Percentiles rank a stretch among this genome's conserved stretches.
phyloP scores from a whole-genome alignment of 1,140 invertebrate species.

The Achroia grisella region DNA sequence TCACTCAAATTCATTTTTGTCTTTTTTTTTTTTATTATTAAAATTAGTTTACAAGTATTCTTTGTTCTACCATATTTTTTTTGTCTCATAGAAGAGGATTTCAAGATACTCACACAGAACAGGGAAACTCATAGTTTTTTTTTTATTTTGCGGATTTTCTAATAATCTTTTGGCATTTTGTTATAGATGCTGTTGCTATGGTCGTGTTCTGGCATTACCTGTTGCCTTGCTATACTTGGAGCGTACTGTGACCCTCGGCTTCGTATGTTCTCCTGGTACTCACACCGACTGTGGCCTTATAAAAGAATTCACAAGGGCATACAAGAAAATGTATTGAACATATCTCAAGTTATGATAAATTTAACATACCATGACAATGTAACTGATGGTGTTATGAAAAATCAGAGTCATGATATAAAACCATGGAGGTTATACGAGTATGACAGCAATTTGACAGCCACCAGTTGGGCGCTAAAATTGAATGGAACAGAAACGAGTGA shows the following conservation, averaged over 20 bases:
- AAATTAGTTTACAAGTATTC: no score
- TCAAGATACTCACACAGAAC: no score
- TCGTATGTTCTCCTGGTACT: constrained; percentile 45
- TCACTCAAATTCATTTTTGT: no score
- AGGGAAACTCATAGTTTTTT: no score
- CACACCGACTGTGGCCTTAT: constrained; percentile 40
- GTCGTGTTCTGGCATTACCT: constrained; percentile 58
- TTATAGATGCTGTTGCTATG: constrained; percentile 55
- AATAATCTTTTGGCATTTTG: constrained; percentile 7
- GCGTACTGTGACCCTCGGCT: constrained; percentile 58
- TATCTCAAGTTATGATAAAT: constrained; percentile 3
- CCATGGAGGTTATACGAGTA: neutral
- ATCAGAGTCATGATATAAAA: neutral
- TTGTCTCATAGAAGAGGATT: no score
- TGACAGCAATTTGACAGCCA: neutral
- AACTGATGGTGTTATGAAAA: neutral
- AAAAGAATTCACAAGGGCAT: constrained; percentile 6
- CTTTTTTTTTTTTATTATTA: no score
- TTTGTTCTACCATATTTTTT: no score
- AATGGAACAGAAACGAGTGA: neutral
- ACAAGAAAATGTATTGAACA: neutral
- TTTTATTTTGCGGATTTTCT: neutral
- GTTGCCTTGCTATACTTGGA: constrained; percentile 48
- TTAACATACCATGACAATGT: neutral
- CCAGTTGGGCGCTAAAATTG: neutral